A percentile compares a stretch with the other conserved stretches of the same genome.
Evolutionary conservation across 2,797 vertebrate genomes (phyloP).

Genomic region (Sciurus vulgaris): DNA sequence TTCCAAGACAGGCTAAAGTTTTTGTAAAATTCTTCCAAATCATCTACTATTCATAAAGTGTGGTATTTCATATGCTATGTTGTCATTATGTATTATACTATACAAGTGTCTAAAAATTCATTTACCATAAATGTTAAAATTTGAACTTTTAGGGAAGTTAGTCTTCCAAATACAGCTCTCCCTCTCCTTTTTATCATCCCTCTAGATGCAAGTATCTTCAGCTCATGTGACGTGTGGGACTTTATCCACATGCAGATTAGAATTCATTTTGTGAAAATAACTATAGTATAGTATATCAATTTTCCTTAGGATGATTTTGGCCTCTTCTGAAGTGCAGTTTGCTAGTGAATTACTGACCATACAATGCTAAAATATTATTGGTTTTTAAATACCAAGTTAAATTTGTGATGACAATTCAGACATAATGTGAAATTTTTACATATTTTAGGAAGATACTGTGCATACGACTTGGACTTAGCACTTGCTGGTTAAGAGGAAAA

Average conservation of each 20-base stretch:
- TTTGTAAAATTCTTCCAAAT: slow-evolving; percentile 59
- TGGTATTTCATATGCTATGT: not conserved
- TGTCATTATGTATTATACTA: not conserved
- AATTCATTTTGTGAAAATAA: slow-evolving; percentile 28
- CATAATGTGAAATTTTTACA: slow-evolving; percentile 13
- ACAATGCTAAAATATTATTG: slow-evolving; percentile 55
- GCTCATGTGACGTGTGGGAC: not conserved
- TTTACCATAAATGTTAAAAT: slow-evolving; percentile 52
- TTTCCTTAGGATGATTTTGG: slow-evolving; percentile 34
- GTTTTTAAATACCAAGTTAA: slow-evolving; percentile 63
- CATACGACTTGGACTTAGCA: slow-evolving; percentile 29
- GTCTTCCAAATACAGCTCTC: slow-evolving; percentile 33
- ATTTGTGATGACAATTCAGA: not conserved
- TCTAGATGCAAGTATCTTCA: not conserved
- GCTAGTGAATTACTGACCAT: slow-evolving; percentile 35
- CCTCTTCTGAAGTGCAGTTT: slow-evolving; percentile 4
- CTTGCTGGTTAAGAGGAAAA: not conserved
- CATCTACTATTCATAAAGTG: not conserved
- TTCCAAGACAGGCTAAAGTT: not conserved
- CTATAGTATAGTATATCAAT: not conserved
- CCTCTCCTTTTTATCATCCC: not conserved
- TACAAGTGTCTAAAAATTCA: slow-evolving; percentile 19
- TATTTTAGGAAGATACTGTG: slow-evolving; percentile 34
- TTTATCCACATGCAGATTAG: not conserved
- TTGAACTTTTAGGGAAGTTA: slow-evolving; percentile 9